Evolutionary conservation across 2,797 vertebrate species (phyloP).

Genomic region (Pseudochirops corinnae): DNA sequence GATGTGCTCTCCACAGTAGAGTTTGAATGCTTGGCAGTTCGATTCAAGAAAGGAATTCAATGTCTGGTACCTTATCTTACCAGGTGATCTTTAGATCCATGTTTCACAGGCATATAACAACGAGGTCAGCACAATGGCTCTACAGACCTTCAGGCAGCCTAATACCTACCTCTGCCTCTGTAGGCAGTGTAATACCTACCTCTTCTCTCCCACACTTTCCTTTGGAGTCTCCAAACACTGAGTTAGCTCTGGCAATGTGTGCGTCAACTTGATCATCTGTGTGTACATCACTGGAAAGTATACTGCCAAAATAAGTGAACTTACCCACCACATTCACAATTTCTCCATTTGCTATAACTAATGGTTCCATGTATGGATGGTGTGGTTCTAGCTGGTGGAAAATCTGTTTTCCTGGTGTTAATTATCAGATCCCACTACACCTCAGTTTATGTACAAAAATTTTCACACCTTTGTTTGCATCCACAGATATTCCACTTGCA

Average conservation of each 20-base stretch:
- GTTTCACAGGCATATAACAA: background rate
- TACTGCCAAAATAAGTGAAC: background rate
- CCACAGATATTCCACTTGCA: background rate
- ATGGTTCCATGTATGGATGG: background rate
- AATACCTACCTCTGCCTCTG: too few species aligned
- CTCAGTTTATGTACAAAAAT: background rate
- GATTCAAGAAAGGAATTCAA: background rate
- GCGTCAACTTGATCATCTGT: too few species aligned
- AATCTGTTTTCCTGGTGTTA: background rate
- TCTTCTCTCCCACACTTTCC: background rate
- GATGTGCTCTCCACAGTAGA: background rate
- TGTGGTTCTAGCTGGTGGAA: background rate
- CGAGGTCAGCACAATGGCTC: background rate
- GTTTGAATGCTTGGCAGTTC: background rate
- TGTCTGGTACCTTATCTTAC: background rate
- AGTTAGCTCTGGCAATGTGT: background rate
- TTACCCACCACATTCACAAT: background rate
- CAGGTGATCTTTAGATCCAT: background rate
- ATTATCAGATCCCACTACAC: background rate
- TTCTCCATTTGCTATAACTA: background rate
- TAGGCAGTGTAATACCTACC: too few species aligned
- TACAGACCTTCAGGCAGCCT: background rate
- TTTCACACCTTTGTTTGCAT: background rate
- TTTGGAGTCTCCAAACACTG: background rate
- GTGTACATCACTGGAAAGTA: background rate